phyloP scores from a whole-genome alignment of 2,888 invertebrate genomes.

The Drosophila pseudotakahashii region DNA sequence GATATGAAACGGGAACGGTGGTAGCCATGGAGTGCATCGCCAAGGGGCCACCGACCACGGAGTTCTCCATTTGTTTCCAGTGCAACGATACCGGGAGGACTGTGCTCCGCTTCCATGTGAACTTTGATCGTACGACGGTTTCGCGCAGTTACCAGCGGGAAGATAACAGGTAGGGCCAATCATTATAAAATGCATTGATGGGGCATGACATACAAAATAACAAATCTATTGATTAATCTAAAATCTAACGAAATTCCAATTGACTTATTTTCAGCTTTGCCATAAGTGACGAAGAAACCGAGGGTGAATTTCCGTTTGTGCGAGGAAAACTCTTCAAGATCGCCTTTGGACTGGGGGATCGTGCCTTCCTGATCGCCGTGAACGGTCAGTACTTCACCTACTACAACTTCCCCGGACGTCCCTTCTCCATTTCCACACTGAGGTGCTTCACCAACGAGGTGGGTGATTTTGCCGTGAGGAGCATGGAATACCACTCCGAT shows the following conservation, averaged over 20 bases:
- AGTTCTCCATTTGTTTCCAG: slow-evolving; percentile 83
- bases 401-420: slow-evolving; percentile 82
- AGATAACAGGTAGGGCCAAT: slow-evolving; percentile 75
- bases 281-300: slow-evolving; percentile 82
- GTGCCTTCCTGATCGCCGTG: slow-evolving; percentile 82
- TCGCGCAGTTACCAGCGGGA: slow-evolving; percentile 81
- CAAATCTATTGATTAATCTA: not conserved
- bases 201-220: too few species aligned
- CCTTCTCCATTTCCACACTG: slow-evolving; percentile 82
- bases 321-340: slow-evolving; percentile 83
- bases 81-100: slow-evolving; percentile 83
- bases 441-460: slow-evolving; percentile 82
- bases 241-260: not conserved
- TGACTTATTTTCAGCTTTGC: slow-evolving; percentile 68
- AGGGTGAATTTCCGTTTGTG: slow-evolving; percentile 83
- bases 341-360: slow-evolving; percentile 83
- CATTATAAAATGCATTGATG: too few species aligned
- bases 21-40: slow-evolving; percentile 83
- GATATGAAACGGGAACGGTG: slow-evolving; percentile 83
- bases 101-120: slow-evolving; percentile 82
- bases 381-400: slow-evolving; percentile 84
- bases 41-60: slow-evolving; percentile 81
- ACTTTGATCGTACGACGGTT: slow-evolving; percentile 81
- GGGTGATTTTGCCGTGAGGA: slow-evolving; percentile 81
- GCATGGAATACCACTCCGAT: slow-evolving; percentile 83